These are phyloP conservation scores for Troglohyphantes excavatus DNA, from an alignment of 2,888 invertebrate genomes.

Conservation along the genomic window DNA sequence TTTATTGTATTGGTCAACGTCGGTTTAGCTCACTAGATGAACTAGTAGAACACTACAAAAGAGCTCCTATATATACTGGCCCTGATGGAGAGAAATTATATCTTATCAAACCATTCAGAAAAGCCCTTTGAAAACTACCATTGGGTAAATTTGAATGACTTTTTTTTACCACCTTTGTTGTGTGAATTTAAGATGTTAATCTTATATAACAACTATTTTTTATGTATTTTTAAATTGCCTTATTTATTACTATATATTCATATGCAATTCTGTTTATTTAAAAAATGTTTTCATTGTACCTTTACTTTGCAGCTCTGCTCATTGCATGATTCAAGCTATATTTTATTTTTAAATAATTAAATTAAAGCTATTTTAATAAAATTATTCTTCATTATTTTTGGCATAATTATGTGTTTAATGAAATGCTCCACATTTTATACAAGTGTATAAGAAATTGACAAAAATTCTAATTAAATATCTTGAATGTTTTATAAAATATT, in stretches of 20 bases:
- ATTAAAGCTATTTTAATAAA: too few relatives aligned
- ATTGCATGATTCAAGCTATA: too few relatives aligned
- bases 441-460: neutral
- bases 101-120: constrained; percentile 90
- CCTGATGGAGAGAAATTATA: constrained; percentile 98
- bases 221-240: neutral
- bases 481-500: constrained; percentile 10
- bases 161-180: constrained; percentile 34
- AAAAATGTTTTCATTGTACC: too few relatives aligned
- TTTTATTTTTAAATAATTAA: too few relatives aligned
- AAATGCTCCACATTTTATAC: constrained; percentile 11
- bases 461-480: neutral
- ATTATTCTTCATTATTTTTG: neutral
- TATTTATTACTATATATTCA: neutral
- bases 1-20: constrained; percentile 98
- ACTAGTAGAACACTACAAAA: constrained; percentile 98
- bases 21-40: constrained; percentile 97
- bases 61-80: constrained; percentile 99
- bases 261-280: constrained; percentile 15
- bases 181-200: constrained; percentile 36
- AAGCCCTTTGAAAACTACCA: constrained; percentile 59
- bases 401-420: constrained; percentile 1
- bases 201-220: constrained; percentile 12
- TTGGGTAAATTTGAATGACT: constrained; percentile 38
- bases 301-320: too few relatives aligned